Conservation (phyloP, 2,888 invertebrate genomes). For the Hypomecis atomaria region DNA sequence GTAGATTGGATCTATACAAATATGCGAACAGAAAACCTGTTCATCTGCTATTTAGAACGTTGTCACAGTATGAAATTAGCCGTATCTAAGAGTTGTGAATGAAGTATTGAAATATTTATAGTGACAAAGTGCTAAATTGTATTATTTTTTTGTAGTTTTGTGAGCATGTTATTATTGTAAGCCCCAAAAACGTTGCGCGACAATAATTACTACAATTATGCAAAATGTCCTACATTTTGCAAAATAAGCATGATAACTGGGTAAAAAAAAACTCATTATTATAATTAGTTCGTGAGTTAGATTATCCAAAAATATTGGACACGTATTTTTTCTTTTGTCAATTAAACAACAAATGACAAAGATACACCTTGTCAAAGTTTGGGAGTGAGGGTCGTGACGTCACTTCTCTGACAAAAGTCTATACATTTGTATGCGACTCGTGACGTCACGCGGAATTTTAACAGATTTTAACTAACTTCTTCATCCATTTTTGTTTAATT, state of each 20-base stretch:
- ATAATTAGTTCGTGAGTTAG: too few species aligned
- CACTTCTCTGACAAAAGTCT: too few species aligned
- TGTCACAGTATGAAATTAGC: conserved; percentile 4
- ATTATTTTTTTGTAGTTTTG: conserved; percentile 10
- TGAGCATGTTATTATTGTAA: conserved; percentile 1
- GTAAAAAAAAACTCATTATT: too few species aligned
- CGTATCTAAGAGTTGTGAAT: background rate
- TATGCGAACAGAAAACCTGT: too few species aligned
- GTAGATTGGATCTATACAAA: too few species aligned
- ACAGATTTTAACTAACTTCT: background rate
- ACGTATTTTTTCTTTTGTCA: too few species aligned
- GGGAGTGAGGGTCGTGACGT: too few species aligned
- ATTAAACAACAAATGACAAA: too few species aligned
- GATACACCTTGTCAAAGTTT: too few species aligned
- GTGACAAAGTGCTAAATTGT: conserved; percentile 10
- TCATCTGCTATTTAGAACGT: conserved; percentile 3
- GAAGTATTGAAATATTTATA: conserved; percentile 6
- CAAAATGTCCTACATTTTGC: background rate
- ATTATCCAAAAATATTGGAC: too few species aligned
- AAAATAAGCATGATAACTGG: background rate
- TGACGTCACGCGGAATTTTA: background rate
- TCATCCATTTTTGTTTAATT: background rate
- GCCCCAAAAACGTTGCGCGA: conserved; percentile 5
- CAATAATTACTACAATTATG: too few species aligned
- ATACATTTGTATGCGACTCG: too few species aligned